Evolutionary conservation across 2,113 vertebrate genomes (phyloP).

Genomic region (Polyodon spathula): DNA sequence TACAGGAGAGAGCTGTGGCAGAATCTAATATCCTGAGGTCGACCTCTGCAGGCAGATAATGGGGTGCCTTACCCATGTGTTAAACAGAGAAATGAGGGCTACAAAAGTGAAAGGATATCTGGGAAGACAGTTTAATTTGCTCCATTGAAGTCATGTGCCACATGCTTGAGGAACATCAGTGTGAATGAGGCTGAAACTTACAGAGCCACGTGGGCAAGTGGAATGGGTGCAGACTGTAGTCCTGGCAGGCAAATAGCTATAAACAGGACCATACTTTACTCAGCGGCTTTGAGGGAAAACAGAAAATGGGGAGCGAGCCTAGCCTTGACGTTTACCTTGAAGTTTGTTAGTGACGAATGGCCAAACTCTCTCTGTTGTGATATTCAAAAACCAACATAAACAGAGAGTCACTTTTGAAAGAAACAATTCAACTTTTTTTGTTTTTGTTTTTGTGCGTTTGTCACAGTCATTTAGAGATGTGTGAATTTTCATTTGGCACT

Average conservation of each 20-base stretch:
- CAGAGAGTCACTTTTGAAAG: no score
- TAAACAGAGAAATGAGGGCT: slow-evolving; percentile 56
- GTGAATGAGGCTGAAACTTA: slow-evolving; percentile 42
- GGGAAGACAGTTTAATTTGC: slow-evolving; percentile 73
- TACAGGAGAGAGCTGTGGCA: slow-evolving; percentile 60
- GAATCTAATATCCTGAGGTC: slow-evolving; percentile 77
- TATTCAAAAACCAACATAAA: no score
- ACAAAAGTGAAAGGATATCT: slow-evolving; percentile 64
- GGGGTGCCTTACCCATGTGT: slow-evolving; percentile 59
- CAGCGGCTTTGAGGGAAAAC: no score
- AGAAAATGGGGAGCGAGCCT: no score
- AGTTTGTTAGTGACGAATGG: no score
- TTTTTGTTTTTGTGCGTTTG: no score
- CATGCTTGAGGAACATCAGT: slow-evolving; percentile 56
- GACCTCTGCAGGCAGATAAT: slow-evolving; percentile 79
- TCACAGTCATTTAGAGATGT: no score
- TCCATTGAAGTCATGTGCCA: slow-evolving; percentile 66
- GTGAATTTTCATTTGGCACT: no score
- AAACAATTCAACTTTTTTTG: no score
- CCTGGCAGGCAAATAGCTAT: slow-evolving; percentile 40
- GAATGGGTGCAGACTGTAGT: slow-evolving; percentile 13
- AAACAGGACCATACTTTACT: no score
- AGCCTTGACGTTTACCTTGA: no score
- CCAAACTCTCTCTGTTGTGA: no score
- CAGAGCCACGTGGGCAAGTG: slow-evolving; percentile 42